Conservation (phyloP, 37 sponge, comb jelly and placozoan species). For the Hexactinellida sp. region DNA sequence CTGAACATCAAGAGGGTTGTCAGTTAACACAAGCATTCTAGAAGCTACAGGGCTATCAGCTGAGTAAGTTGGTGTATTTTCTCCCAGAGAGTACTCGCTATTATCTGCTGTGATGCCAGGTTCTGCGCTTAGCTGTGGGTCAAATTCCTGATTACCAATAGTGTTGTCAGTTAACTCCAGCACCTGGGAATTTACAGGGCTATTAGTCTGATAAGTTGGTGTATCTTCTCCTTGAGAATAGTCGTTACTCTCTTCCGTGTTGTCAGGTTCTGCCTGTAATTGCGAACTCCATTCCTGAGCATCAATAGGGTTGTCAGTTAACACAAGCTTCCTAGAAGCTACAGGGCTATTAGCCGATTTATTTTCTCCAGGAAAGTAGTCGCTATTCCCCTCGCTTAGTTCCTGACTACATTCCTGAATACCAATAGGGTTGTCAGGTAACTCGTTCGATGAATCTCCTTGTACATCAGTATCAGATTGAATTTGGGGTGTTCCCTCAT, state of each 20-base stretch:
- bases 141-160: not conserved
- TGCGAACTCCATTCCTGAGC: not conserved
- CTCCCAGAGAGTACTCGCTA: not conserved
- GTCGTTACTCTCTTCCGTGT: not conserved
- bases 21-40: no score
- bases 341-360: no score
- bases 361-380: no score
- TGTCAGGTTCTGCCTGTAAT: not conserved
- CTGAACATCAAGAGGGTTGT: no score
- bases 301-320: not conserved
- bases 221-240: no score
- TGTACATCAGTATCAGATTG: not conserved
- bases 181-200: no score
- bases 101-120: not conserved
- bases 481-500: not conserved
- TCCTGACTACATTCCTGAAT: not conserved
- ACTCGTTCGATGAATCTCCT: not conserved
- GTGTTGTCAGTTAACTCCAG: not conserved
- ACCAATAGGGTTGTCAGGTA: not conserved
- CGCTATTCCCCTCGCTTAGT: no score
- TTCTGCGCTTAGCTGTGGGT: not conserved
- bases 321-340: no score
- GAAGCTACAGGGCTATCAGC: no score
- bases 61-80: no score
- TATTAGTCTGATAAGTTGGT: no score